phyloP scores from a whole-genome alignment of 2,888 invertebrate species.

The Deilephila elpenor region DNA sequence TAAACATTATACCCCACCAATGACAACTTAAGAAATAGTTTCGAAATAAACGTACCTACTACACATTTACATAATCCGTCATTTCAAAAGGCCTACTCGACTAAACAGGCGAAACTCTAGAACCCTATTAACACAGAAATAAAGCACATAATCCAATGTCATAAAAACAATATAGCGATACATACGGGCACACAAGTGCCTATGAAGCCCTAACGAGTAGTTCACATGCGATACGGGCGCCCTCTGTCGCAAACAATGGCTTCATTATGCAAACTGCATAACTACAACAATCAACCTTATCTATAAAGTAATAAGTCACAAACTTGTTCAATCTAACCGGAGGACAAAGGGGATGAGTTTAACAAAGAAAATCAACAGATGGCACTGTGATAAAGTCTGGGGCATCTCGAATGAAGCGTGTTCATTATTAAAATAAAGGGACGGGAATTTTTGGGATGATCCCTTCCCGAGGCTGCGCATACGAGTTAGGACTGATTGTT shows the following conservation, averaged over 20 bases:
- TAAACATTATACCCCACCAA: conserved; percentile 22
- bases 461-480: conserved; percentile 4
- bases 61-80: conserved; percentile 24
- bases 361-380: conserved; percentile 78
- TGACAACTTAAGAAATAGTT: conserved; percentile 21
- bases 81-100: conserved; percentile 22
- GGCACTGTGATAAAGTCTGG: conserved; percentile 63
- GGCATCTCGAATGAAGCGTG: conserved; percentile 56
- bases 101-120: conserved; percentile 21
- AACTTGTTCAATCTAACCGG: conserved; percentile 48
- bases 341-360: conserved; percentile 57
- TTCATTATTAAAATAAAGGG: conserved; percentile 70
- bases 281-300: conserved; percentile 59
- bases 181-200: conserved; percentile 62
- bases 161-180: conserved; percentile 36
- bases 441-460: conserved; percentile 40
- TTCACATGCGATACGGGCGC: conserved; percentile 70
- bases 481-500: conserved; percentile 4
- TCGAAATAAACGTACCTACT: conserved; percentile 21
- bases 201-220: conserved; percentile 60
- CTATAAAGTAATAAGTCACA: conserved; percentile 50
- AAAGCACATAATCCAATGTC: conserved; percentile 21
- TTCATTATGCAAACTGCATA: conserved; percentile 57
- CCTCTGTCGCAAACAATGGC: conserved; percentile 63
- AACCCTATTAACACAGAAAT: conserved; percentile 22